phyloP scores from a whole-genome alignment of 2,113 vertebrate species.

The Cephalopterus ornatus region DNA sequence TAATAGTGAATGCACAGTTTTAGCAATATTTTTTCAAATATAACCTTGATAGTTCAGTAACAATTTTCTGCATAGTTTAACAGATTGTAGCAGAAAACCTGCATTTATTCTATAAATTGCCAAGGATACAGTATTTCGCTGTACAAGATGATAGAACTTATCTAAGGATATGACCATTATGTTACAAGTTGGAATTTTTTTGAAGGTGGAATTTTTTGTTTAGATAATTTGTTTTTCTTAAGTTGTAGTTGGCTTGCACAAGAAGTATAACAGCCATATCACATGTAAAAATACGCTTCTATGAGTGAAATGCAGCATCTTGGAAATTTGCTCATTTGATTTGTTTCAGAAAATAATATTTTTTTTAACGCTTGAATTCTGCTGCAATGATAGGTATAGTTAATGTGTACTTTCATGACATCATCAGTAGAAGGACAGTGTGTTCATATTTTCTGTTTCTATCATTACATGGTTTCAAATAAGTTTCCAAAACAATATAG shows the following conservation, averaged over 20 bases:
- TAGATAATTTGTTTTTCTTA: background rate
- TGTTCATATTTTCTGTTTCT: background rate
- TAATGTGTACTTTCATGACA: background rate
- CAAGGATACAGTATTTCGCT: background rate
- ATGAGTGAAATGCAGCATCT: background rate
- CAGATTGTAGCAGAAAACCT: background rate
- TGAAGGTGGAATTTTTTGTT: background rate
- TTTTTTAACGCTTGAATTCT: background rate
- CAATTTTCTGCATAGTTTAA: background rate
- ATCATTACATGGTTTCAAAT: background rate
- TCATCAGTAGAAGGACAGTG: background rate
- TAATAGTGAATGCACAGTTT: background rate
- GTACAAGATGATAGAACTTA: background rate
- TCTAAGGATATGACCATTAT: background rate
- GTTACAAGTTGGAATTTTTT: background rate
- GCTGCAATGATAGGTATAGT: background rate
- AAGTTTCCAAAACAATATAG: background rate
- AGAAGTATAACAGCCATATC: background rate
- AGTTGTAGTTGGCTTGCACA: background rate
- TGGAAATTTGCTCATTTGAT: background rate
- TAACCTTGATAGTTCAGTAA: background rate
- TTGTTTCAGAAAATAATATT: background rate
- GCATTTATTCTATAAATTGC: background rate
- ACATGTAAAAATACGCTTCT: background rate
- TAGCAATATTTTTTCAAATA: background rate